Evolutionary conservation across 2,113 vertebrate species (phyloP).

Genomic region (Stigmatopora nigra): DNA sequence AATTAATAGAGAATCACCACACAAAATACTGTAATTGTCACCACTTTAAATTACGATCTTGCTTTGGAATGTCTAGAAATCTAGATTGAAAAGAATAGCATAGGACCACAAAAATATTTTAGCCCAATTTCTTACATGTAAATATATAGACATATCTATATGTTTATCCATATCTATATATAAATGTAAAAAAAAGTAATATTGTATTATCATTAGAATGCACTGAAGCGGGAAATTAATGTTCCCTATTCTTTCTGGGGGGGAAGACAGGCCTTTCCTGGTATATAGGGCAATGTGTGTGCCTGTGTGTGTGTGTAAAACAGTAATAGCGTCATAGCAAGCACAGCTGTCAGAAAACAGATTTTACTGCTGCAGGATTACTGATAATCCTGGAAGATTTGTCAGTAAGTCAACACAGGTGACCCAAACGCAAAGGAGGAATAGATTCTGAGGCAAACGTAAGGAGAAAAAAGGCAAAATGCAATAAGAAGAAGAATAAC

Average conservation of each 20-base stretch:
- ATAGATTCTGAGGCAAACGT: not conserved
- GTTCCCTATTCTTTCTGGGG: slow-evolving; percentile 14
- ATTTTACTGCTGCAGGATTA: slow-evolving; percentile 63
- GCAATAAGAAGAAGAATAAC: not conserved
- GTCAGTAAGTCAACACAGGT: slow-evolving; percentile 69
- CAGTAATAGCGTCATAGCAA: slow-evolving; percentile 51
- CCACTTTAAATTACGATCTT: not conserved
- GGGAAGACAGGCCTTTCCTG: slow-evolving; percentile 28
- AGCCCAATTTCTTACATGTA: slow-evolving; percentile 25
- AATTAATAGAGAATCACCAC: not conserved
- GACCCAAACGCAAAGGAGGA: slow-evolving; percentile 35
- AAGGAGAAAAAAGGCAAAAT: not conserved
- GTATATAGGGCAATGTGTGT: slow-evolving; percentile 47
- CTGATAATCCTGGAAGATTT: slow-evolving; percentile 71
- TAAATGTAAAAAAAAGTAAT: slow-evolving; percentile 15
- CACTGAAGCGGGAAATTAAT: slow-evolving; percentile 60
- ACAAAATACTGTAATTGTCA: not conserved
- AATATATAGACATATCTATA: slow-evolving; percentile 17
- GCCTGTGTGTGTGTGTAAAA: slow-evolving; percentile 23
- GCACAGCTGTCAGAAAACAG: slow-evolving; percentile 68
- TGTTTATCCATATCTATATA: not conserved
- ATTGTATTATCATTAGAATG: slow-evolving; percentile 51
- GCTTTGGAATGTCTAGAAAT: not conserved
- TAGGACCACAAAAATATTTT: slow-evolving; percentile 7
- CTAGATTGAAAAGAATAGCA: slow-evolving; percentile 1